phyloP scores from a whole-genome alignment of 2,888 invertebrate species.

The Bursaphelenchus okinawaensis region DNA sequence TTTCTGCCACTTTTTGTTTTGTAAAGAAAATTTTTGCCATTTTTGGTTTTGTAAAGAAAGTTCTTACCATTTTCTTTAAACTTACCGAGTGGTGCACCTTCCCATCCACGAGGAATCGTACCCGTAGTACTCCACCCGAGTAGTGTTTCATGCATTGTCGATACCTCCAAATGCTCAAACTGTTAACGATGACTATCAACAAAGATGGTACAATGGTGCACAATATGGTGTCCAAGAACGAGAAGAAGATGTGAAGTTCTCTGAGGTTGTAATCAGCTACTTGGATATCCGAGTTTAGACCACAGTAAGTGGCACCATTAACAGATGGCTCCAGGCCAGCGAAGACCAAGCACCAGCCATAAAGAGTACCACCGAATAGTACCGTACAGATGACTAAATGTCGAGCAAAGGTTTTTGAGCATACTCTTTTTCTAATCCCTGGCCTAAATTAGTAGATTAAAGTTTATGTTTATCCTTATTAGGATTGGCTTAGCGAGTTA shows the following conservation, averaged over 20 bases:
- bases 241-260: constrained; percentile 48
- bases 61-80: too few species aligned
- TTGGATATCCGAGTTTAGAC: constrained; percentile 39
- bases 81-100: neutral
- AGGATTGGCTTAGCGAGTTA: constrained; percentile 11
- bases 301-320: constrained; percentile 38
- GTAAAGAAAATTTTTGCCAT: too few species aligned
- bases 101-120: constrained; percentile 42
- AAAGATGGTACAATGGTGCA: constrained; percentile 50
- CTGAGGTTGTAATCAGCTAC: constrained; percentile 35
- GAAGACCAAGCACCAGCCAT: constrained; percentile 50
- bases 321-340: constrained; percentile 42
- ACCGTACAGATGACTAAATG: constrained; percentile 41
- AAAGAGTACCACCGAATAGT: constrained; percentile 32
- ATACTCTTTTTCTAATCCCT: constrained; percentile 45
- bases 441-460: neutral
- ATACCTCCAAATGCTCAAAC: constrained; percentile 49
- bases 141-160: constrained; percentile 57
- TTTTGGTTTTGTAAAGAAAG: too few species aligned
- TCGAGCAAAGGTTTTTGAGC: constrained; percentile 46
- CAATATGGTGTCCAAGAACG: constrained; percentile 45
- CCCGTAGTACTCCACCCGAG: constrained; percentile 50
- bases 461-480: neutral
- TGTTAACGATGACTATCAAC: constrained; percentile 53
- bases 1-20: too few species aligned